Base-by-base conservation (phyloP, 2,888 invertebrate species). In the Melipona bicolor region DNA sequence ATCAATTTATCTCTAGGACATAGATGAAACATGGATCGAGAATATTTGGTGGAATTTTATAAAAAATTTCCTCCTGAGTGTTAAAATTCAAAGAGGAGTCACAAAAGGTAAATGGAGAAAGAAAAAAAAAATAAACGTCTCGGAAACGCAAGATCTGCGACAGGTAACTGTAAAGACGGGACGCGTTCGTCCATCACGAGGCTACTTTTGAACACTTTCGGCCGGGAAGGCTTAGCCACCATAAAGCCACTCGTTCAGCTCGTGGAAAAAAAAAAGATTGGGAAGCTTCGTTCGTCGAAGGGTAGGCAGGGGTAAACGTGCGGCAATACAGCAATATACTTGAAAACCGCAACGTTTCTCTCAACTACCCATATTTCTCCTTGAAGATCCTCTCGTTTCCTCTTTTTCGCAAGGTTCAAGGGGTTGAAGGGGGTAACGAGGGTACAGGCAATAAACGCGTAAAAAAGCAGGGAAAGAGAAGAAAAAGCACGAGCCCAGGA, bases 181-280 rank as follows among this genome's bases (percentile, higher is more conserved):
- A 76, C 78, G 17, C 64, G 74, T 69, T 43, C 32, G 27, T 1
- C 77, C 78, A 73, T 77, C 77, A 65, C 64, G 64, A 78, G 32
- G 56, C 54, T 24, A 75, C 59, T 77, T 75, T 56, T 75, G 36
- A 27, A 78, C 76, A 68, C 62, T 85, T 81, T 77, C 21, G 54
- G 61, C 54, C 2, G 84, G 84, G 67, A 81, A 67, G 77, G 65
- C 77, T 70, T 74, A 52, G 87, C 89, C 89, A 91, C 90, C 92
- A 92, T 93, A 93, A 94, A 93, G 90, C 90, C 90, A 89, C 91
- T 91, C 90, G 83, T 90, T 90, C 92, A 90, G 86, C 91, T 90
- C 91, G 91, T 91, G 91, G 79, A 90, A 81, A 87, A 85, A 81
- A 85, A 87, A 80, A 49, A 52, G 24, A 15, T 15, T 83, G 85